Conservation (phyloP, 2,888 invertebrate species). For the Scaptomyza cyrtandrae region DNA sequence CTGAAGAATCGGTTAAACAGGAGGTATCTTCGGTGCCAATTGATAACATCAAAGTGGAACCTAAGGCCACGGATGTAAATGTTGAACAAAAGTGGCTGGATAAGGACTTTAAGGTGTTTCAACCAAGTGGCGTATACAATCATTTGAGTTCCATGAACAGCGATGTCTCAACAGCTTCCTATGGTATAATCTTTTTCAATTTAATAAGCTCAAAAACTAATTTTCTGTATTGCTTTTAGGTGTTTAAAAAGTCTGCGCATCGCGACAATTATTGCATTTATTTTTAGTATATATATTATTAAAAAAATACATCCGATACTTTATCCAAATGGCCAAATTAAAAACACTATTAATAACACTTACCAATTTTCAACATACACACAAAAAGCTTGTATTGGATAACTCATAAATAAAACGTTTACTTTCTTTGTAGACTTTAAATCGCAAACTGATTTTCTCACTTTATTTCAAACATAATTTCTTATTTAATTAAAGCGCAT, state of each 20-base stretch:
- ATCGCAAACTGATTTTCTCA: slow-evolving; percentile 53
- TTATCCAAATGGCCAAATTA: slow-evolving; percentile 5
- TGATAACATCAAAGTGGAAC: slow-evolving; percentile 29
- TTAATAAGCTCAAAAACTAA: background rate
- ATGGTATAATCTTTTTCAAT: slow-evolving; percentile 65
- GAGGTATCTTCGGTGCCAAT: slow-evolving; percentile 27
- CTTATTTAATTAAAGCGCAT: slow-evolving; percentile 23
- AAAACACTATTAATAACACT: slow-evolving; percentile 9
- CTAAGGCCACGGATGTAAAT: slow-evolving; percentile 47
- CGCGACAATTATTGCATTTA: background rate
- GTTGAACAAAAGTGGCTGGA: slow-evolving; percentile 57
- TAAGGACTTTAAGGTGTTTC: slow-evolving; percentile 56
- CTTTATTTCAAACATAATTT: slow-evolving; percentile 60
- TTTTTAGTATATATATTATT: background rate
- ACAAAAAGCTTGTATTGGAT: slow-evolving; percentile 13
- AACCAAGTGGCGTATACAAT: slow-evolving; percentile 48
- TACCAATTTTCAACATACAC: slow-evolving; percentile 9
- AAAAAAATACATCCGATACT: slow-evolving; percentile 10
- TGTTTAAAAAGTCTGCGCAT: slow-evolving; percentile 36
- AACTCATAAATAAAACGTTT: slow-evolving; percentile 44
- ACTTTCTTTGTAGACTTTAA: slow-evolving; percentile 51
- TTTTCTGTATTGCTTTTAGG: slow-evolving; percentile 15
- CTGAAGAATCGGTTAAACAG: slow-evolving; percentile 36
- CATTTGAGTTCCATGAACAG: slow-evolving; percentile 85
- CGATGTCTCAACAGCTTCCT: slow-evolving; percentile 70